Base-by-base conservation (phyloP, 1,140 invertebrate genomes). In the Mizuhopecten yessoensis region DNA sequence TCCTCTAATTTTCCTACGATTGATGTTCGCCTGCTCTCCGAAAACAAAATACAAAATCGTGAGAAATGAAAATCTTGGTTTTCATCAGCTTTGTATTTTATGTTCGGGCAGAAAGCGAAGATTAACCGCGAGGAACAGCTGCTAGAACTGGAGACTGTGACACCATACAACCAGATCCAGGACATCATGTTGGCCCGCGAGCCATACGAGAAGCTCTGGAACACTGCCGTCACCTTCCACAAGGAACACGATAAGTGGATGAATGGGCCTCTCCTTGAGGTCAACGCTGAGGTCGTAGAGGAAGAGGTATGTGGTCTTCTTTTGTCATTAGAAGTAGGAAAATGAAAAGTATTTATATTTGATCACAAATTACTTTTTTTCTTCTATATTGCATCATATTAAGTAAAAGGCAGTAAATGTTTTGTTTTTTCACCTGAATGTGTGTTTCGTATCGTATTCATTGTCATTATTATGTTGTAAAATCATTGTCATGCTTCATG, bases 131-230 rank as follows among this genome's bases (percentile, higher is more conserved):
- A 99, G 95, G 99, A 99, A 96, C 96, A 96, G 34, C 97, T 99
- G 29, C 96, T 99, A 0, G 98, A 98, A 93, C 98, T 98, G 94
- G 98, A 99, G 94, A 98, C 98, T 91, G 96, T 98, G 9, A 98
- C 98, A 0, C 97, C 97, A 15, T 99, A 98, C 95, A 97, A 98
- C 39, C 97, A 97, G 89, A 96, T 99, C 11, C 97, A 97, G 49
- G 97, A 97, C 88, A 98, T 99, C 97, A 96, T 98, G 23, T 96
- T 97, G 0, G 97, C 97, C 34, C 97, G 99, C 57, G 98, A 99
- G 87, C 98, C 98, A 9, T 99, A 98, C 96, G 98, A 99, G 94
- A 98, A 98, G 94, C 97, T 99, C 23, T 99, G 99, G 99, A 98
- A 98, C 92, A 99, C 98, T 0, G 98, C 98, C 7, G 97, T 98